These are phyloP conservation scores for Nebria ingens DNA, from an alignment of 1,140 invertebrate species.

Conservation along the genomic window DNA sequence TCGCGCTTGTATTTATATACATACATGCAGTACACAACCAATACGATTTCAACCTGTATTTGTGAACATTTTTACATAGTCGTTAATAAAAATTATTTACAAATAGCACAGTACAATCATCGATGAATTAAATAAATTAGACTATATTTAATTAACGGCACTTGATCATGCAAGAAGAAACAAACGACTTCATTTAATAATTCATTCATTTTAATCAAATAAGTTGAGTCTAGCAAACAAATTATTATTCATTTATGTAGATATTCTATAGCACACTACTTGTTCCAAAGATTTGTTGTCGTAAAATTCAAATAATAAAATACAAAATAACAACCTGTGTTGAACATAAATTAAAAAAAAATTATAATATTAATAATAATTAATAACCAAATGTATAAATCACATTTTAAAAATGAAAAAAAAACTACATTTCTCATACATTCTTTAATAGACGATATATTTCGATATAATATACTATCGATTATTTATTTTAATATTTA, in stretches of 20 bases:
- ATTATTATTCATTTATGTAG: no score
- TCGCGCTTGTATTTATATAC: no score
- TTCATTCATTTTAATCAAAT: neutral
- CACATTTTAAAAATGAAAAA: neutral
- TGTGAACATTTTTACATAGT: no score
- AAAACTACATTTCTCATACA: neutral
- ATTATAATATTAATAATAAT: no score
- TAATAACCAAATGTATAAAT: no score
- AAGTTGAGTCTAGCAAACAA: no score
- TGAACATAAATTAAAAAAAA: neutral
- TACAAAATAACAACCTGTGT: neutral
- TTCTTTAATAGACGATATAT: conserved; percentile 8
- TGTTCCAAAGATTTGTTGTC: no score
- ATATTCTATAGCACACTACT: no score
- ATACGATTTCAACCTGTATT: no score
- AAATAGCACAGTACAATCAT: neutral
- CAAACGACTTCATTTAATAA: neutral
- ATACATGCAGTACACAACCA: no score
- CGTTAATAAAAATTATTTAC: neutral
- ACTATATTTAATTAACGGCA: neutral
- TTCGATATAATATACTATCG: conserved; percentile 8
- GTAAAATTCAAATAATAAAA: neutral
- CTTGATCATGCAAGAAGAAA: neutral
- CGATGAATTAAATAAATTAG: neutral
- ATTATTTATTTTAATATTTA: no score